These are phyloP conservation scores for Zaprionus capensis DNA, from an alignment of 1,140 invertebrate species.

Conservation along the genomic window DNA sequence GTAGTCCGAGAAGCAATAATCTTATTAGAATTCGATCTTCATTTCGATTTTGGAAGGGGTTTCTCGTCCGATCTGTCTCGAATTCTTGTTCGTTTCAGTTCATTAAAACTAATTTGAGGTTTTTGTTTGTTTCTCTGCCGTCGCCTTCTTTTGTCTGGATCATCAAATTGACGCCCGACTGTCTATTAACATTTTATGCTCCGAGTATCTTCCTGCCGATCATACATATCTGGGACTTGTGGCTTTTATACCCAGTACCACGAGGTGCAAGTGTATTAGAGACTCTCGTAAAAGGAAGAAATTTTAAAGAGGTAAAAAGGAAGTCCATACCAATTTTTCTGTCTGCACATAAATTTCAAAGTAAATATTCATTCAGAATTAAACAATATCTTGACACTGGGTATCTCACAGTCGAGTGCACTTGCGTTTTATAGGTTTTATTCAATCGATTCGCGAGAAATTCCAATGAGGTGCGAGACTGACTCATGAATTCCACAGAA, in stretches of 20 bases:
- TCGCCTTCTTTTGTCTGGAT: slow-evolving; percentile 46
- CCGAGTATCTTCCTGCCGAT: slow-evolving; percentile 24
- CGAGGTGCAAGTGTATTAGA: not conserved
- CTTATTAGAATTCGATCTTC: slow-evolving; percentile 66
- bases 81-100: slow-evolving; percentile 46
- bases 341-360: not conserved
- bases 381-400: not conserved
- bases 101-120: slow-evolving; percentile 59
- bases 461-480: not conserved
- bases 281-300: too few relatives aligned
- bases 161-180: slow-evolving; percentile 62
- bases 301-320: too few relatives aligned
- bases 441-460: slow-evolving; percentile 17
- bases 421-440: not conserved
- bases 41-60: slow-evolving; percentile 50
- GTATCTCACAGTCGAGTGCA: not conserved
- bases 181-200: slow-evolving; percentile 46
- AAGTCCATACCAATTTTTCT: too few relatives aligned
- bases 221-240: slow-evolving; percentile 26
- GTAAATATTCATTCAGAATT: not conserved
- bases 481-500: slow-evolving; percentile 29
- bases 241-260: not conserved
- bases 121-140: slow-evolving; percentile 14
- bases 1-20: slow-evolving; percentile 47
- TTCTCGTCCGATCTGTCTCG: slow-evolving; percentile 24